Evolutionary conservation across 35 echinoderm and acorn worm genomes (phyloP).

Genomic region (Diadema setosum): DNA sequence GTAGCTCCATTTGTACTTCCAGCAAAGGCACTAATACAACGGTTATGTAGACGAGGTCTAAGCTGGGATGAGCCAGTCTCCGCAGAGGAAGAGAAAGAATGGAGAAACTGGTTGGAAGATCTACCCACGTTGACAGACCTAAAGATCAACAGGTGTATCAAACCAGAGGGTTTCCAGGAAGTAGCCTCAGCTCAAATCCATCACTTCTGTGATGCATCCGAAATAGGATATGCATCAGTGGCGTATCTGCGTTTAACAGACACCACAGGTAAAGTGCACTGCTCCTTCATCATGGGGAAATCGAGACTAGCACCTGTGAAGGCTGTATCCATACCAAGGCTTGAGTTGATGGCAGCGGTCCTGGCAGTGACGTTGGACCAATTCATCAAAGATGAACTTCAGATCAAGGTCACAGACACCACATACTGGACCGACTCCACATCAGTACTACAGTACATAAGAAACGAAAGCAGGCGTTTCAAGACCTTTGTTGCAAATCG

Average conservation of each 20-base stretch:
- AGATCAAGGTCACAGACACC: background rate
- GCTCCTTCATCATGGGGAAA: slow-evolving; percentile 44
- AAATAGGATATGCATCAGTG: slow-evolving; percentile 34
- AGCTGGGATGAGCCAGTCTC: slow-evolving; percentile 28
- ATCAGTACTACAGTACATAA: no score
- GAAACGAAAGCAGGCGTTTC: no score
- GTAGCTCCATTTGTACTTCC: slow-evolving; percentile 23
- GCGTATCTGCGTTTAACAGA: background rate
- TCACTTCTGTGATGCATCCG: slow-evolving; percentile 38
- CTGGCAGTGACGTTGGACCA: slow-evolving; percentile 9
- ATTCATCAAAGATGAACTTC: slow-evolving; percentile 3
- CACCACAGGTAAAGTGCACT: background rate
- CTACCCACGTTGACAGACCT: background rate
- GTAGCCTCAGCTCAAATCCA: background rate
- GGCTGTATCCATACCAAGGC: slow-evolving; percentile 32
- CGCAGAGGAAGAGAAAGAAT: background rate
- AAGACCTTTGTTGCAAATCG: no score
- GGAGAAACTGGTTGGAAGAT: slow-evolving; percentile 54
- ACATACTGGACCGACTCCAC: no score
- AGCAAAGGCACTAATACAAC: slow-evolving; percentile 34
- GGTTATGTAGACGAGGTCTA: slow-evolving; percentile 12
- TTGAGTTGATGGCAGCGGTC: slow-evolving; percentile 44
- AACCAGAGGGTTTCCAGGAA: background rate
- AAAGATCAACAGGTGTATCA: slow-evolving; percentile 18
- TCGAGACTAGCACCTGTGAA: no score